A percentile compares a stretch with the other conserved stretches of the same genome.
These are phyloP conservation scores for Vulpes vulpes DNA, from an alignment of 2,113 vertebrate species.

Conservation along the genomic window DNA sequence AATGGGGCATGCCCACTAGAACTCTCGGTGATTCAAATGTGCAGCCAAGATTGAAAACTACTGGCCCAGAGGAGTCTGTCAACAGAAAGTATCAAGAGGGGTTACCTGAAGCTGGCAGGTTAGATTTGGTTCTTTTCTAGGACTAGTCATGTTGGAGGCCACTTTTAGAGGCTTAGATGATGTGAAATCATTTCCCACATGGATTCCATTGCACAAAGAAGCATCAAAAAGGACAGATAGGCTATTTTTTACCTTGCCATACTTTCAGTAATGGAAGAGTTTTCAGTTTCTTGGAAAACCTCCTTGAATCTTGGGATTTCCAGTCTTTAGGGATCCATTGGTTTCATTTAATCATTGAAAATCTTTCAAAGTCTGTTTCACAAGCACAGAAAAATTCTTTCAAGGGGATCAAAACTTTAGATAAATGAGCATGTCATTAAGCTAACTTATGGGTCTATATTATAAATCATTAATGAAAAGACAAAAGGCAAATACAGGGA, in stretches of 20 bases:
- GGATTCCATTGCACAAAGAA: background rate
- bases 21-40: background rate
- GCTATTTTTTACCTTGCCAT: background rate
- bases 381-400: background rate
- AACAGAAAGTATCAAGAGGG: background rate
- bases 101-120: background rate
- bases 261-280: background rate
- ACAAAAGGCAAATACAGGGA: background rate
- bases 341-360: slow-evolving; percentile 19
- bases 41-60: background rate
- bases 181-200: background rate
- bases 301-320: background rate
- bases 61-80: background rate
- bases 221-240: background rate
- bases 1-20: background rate
- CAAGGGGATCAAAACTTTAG: background rate
- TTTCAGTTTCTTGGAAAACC: slow-evolving; percentile 18
- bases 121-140: background rate
- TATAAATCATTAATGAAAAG: background rate
- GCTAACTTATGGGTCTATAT: background rate
- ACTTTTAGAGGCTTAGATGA: background rate
- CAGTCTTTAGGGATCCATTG: background rate
- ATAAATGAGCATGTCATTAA: slow-evolving; percentile 18
- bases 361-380: background rate
- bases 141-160: background rate